Base-by-base conservation (phyloP, 2,888 invertebrate genomes). In the Byasa hedistus region DNA sequence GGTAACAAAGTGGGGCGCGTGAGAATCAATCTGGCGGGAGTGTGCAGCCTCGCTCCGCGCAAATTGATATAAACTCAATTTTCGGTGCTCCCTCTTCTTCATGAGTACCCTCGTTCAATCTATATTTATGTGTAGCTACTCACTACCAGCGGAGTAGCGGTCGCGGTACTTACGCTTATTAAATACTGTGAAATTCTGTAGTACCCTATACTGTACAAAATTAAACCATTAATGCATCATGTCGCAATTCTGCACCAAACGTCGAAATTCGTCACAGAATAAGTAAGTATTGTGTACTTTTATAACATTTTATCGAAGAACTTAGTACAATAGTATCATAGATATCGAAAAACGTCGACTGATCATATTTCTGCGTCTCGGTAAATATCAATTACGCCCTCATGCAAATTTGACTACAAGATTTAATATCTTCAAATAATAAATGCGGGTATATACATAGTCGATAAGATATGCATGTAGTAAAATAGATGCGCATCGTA, bases 31-130 rank as follows among this genome's bases (percentile, higher is more conserved):
- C 76, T 73, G 75, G 66, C 69, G 65, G 68, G 68, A 62, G 72
- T 66, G 72, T 72, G 71, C 69, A 57, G 56, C 52, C 71, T 67
- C 63, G 57, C 65, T 72, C 69, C 72, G 73, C 71, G 73, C 74
- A 84, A 83, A 84, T 84, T 82, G 82, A 76, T 74, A 76, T 76
- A 80, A 84, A 85, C 78, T 84, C 82, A 79, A 84, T 85, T 85
- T 82, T 70, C 75, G 69, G 66, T 64, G 64, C 57, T 44, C 62
- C 56, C 60, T 56, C 64, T 22, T 27, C 39, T 21, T 60, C 57
- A 21, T 52, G 57, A 36, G 61, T 56, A 27, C 52, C 63, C 52
- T 60, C n/a, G 61, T 57, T 64, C 64, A 57, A 51, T 57, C 44
- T 57, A 57, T 54, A 64, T 60, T 60, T 63, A 32, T 56, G 19